These are phyloP conservation scores for Brachymystax lenok DNA, from an alignment of 2,797 vertebrate genomes.

Conservation along the genomic window DNA sequence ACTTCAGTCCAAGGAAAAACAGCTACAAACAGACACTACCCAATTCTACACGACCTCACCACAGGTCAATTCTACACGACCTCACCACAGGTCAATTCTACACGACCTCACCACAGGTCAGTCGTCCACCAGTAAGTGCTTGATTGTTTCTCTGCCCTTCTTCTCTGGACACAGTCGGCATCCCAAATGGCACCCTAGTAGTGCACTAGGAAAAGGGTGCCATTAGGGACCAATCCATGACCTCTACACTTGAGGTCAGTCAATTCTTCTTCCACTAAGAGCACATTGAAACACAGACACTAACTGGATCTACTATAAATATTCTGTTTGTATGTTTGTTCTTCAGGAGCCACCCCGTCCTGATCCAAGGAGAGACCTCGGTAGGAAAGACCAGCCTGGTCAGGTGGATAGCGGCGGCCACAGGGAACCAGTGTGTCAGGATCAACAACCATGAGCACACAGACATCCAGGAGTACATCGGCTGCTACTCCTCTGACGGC, in stretches of 20 bases:
- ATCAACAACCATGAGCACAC: conserved; percentile 99
- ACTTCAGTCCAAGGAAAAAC: not conserved
- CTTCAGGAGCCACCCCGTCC: conserved; percentile 87
- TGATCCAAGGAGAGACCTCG: conserved; percentile 96
- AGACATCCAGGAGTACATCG: conserved; percentile 97
- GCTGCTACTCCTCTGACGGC: conserved; percentile 90
- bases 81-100: not conserved
- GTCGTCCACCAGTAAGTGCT: not conserved
- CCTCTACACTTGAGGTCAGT: conserved; percentile 16
- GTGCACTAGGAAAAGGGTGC: too few species aligned
- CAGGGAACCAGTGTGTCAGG: conserved; percentile 93
- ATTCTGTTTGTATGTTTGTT: conserved; percentile 10
- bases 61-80: not conserved
- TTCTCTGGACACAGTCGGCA: not conserved
- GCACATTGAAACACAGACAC: not conserved
- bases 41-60: too few species aligned
- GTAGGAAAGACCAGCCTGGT: conserved; percentile 98
- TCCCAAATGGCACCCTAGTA: too few species aligned
- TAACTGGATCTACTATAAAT: not conserved
- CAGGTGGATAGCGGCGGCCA: conserved; percentile 88
- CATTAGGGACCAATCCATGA: not conserved
- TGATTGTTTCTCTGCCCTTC: conserved; percentile 17
- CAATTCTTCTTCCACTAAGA: not conserved
- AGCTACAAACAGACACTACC: too few species aligned
- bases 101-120: conserved; percentile 12